Base-by-base conservation (phyloP, 2,797 vertebrate species). In the Mormyrops attenuatus region DNA sequence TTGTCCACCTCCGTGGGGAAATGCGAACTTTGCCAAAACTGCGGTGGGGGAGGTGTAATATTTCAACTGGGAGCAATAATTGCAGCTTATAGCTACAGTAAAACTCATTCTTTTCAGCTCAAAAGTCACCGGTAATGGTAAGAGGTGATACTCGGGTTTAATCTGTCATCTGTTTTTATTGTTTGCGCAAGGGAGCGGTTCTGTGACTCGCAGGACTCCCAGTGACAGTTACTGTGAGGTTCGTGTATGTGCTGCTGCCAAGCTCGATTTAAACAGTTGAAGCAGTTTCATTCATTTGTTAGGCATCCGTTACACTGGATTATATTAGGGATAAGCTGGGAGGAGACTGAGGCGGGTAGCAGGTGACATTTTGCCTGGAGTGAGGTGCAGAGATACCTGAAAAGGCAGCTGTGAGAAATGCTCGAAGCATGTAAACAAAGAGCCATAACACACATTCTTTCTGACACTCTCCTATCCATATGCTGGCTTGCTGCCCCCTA, bases 71-170 rank as follows among this genome's bases (percentile, higher is more conserved):
- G 77, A 85, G 38, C 44, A 80, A 60, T 85, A 89, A 89, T 89
- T 88, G 63, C 60, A 17, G n/a, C 17, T 41, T 63, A 20, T 11
- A 50, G 11, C 82, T 34, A 50, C 55, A 50, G 84, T 69, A 63
- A 52, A 89, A 9, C n/a, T 34, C 3, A n/a, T 73, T 86, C 22
- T 52, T 34, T 66, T 38, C 26, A 15, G 57, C 57, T 88, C 49
- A 69, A 53, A 89, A 44, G 89, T 86, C 55, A 63, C 38, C 34
- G 6, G 22, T 85, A 89, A 49, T 85, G 80, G 22, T 6, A 41
- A n/a, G 20, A 26, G 53, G 55, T 89, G 55, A 49, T 69, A 73
- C 60, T 53, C 13, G 22, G 88, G 88, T 87, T 89, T 55, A 89
- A 41, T 86, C 26, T 87, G 60, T 87, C 41, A 69, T 69, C 53